These are phyloP conservation scores for Scleropages formosus DNA, from an alignment of 2,797 vertebrate species.

Conservation along the genomic window DNA sequence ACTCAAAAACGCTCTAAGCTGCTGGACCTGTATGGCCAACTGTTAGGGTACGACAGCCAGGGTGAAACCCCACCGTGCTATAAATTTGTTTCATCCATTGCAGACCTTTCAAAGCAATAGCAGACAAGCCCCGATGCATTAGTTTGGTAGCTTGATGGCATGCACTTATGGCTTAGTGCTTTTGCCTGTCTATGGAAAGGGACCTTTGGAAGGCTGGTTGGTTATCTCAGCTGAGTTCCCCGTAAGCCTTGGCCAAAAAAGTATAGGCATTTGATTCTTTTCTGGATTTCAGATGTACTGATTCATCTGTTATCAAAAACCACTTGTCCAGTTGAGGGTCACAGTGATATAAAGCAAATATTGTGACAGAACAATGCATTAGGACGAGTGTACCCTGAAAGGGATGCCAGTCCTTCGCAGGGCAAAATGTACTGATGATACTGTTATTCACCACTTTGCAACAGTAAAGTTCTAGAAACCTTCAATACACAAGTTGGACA, in stretches of 20 bases:
- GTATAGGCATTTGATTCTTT: no score
- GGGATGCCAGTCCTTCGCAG: no score
- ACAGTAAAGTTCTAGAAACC: background rate
- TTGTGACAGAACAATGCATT: background rate
- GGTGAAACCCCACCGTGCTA: no score
- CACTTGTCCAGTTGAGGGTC: no score
- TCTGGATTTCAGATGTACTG: no score
- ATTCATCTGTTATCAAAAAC: no score
- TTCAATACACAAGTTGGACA: background rate
- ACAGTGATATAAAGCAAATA: background rate
- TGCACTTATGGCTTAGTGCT: background rate
- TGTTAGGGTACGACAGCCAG: no score
- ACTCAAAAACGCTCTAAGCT: background rate
- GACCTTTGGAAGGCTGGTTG: background rate
- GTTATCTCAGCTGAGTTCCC: background rate
- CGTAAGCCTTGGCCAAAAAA: background rate
- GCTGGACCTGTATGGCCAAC: no score
- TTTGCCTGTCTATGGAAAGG: background rate
- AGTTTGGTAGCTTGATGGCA: background rate
- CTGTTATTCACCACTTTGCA: background rate
- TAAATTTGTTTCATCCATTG: no score
- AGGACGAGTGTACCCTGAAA: background rate
- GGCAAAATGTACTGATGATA: background rate
- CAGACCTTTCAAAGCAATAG: no score
- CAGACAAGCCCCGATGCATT: no score